Base-by-base conservation (phyloP, 2,888 invertebrate species). In the Dolichopus griseipennis region DNA sequence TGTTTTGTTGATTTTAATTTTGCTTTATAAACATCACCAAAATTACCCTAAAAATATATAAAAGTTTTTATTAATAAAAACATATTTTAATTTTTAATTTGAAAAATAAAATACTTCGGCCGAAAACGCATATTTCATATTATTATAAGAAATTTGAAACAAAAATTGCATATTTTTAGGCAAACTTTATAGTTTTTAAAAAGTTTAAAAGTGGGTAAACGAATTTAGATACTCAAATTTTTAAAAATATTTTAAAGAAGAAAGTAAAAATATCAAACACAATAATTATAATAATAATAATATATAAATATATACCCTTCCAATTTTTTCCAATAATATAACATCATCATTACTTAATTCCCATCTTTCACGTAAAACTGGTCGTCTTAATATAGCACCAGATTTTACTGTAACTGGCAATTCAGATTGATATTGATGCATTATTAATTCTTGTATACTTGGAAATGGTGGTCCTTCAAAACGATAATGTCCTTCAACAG, bases 341-440 rank as follows among this genome's bases (percentile, higher is more conserved):
- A 97, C 95, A 80, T 97, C 95, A 78, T 97, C 95, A 78, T 97
- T 97, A 79, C 94, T 95, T 1, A 97, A 85, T 78, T 97, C 97
- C 97, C 97, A 97, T 72, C 90, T 87, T 84, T 96, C 96, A 34
- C 95, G 83, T 9, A 90, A 88, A 74, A 97, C 92, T 6, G 96
- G 93, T 68, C 90, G 88, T 70, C 90, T 85, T 67, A 97, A 84
- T 76, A 97, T 87, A 68, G 96, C 94, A 66, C 95, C 95, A 0
- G 96, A 96, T 75, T 95, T 88, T 73, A 92, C 92, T 0, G 97
- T 97, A 1, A 97, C 95, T 0, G 96, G 91, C 71, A 91, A 84
- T 18, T 92, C 91, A 71, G 92, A 92, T 70, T 90, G 88, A 76
- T 90, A 88, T 81, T 97, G 96, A 84, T 94, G 92, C 73, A 90